Conservation (phyloP, 2,113 vertebrate species). For the Ammospiza caudacuta region DNA sequence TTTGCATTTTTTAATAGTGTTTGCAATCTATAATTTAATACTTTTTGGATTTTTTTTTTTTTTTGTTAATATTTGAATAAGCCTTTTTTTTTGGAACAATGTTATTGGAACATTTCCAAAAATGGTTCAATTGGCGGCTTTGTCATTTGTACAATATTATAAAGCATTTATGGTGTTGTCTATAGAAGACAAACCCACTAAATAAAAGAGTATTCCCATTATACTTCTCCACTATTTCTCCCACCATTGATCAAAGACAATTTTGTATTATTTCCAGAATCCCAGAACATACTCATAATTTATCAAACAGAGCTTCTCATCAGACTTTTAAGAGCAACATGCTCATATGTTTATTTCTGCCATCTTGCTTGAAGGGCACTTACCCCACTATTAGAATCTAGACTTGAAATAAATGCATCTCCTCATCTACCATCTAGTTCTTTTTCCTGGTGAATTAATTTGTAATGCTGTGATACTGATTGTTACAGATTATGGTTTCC, state of each 20-base stretch:
- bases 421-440: not conserved
- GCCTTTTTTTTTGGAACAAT: not conserved
- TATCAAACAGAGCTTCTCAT: not conserved
- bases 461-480: not conserved
- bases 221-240: not conserved
- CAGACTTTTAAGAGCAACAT: not conserved
- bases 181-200: not conserved
- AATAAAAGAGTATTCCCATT: not conserved
- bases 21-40: not conserved
- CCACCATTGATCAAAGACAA: not conserved
- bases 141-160: not conserved
- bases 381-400: not conserved
- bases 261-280: not conserved
- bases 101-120: not conserved
- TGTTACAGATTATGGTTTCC: not conserved
- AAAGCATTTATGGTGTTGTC: not conserved
- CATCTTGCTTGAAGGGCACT: not conserved
- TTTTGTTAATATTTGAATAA: not conserved
- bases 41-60: not conserved
- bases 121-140: not conserved
- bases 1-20: not conserved
- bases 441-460: not conserved
- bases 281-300: not conserved
- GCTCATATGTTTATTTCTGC: not conserved
- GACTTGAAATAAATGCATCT: not conserved